Percentiles rank a stretch among this genome's conserved stretches.
Conservation (phyloP, 2,888 invertebrate genomes). For the Drepanosiphum platanoidis region DNA sequence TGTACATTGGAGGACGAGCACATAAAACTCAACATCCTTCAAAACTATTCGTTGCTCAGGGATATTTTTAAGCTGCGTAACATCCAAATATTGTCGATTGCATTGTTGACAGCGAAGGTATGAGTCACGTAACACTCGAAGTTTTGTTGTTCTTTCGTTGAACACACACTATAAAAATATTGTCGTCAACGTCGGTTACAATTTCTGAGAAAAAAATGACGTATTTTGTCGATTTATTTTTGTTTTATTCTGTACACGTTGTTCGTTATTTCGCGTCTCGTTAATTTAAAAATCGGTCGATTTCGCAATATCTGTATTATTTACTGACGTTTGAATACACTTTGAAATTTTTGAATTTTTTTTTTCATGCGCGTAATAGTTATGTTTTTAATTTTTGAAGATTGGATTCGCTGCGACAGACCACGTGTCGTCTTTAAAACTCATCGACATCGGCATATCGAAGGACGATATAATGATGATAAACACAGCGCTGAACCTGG, state of each 20-base stretch:
- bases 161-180: background rate
- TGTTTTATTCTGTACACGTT: background rate
- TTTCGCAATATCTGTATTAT: background rate
- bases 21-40: constrained; percentile 67
- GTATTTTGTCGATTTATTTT: background rate
- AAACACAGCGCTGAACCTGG: constrained; percentile 76
- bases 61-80: constrained; percentile 85
- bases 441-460: constrained; percentile 35
- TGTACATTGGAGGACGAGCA: constrained; percentile 65
- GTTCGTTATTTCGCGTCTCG: too few relatives aligned
- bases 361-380: background rate
- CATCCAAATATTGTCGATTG: constrained; percentile 79
- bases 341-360: background rate
- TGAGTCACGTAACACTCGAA: too few relatives aligned
- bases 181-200: background rate
- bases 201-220: too few relatives aligned
- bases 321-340: background rate
- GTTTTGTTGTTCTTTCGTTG: background rate
- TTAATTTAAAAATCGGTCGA: too few relatives aligned
- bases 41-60: constrained; percentile 85
- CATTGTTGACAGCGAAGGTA: constrained; percentile 77
- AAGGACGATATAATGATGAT: constrained; percentile 22
- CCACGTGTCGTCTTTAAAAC: constrained; percentile 71
- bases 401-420: constrained; percentile 66
- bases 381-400: constrained; percentile 5